Percentiles rank a stretch among this genome's conserved stretches.
Evolutionary conservation across 1,140 invertebrate species (phyloP).

Genomic region (Drosophila rhopaloa): DNA sequence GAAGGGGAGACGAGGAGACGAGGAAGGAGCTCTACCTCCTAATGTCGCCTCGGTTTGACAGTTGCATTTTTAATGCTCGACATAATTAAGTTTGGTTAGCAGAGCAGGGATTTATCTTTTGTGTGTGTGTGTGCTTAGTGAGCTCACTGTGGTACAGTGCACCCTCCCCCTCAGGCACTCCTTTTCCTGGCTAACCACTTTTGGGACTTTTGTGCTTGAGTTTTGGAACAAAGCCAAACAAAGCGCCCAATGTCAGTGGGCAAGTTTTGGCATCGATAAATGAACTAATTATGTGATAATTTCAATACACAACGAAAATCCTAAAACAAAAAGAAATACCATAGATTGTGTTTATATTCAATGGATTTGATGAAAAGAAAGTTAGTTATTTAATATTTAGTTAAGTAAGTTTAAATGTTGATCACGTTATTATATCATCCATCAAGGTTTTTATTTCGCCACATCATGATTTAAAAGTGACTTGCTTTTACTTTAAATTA

Average conservation of each 20-base stretch:
- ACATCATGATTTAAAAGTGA: no score
- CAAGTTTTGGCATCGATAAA: constrained; percentile 18
- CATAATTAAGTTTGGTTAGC: constrained; percentile 76
- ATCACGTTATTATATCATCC: no score
- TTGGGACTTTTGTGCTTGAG: constrained; percentile 26
- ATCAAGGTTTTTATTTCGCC: no score
- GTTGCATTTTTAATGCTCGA: constrained; percentile 81
- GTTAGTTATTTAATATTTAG: no score
- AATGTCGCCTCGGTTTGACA: constrained; percentile 69
- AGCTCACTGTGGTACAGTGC: constrained; percentile 11
- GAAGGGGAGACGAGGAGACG: neutral
- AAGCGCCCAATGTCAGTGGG: constrained; percentile 12
- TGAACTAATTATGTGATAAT: constrained; percentile 14
- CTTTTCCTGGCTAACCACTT: constrained; percentile 10
- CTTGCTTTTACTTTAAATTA: no score
- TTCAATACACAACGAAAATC: neutral
- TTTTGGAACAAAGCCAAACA: constrained; percentile 36
- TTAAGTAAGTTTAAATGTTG: no score
- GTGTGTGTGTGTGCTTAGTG: constrained; percentile 24
- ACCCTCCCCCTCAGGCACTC: neutral
- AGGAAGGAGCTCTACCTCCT: constrained; percentile 2
- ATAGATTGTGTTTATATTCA: neutral
- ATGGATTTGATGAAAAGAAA: neutral
- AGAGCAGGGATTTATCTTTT: constrained; percentile 50
- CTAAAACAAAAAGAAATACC: neutral